Base-by-base conservation (phyloP, 2,113 vertebrate species). In the Cochlearius cochlearius region DNA sequence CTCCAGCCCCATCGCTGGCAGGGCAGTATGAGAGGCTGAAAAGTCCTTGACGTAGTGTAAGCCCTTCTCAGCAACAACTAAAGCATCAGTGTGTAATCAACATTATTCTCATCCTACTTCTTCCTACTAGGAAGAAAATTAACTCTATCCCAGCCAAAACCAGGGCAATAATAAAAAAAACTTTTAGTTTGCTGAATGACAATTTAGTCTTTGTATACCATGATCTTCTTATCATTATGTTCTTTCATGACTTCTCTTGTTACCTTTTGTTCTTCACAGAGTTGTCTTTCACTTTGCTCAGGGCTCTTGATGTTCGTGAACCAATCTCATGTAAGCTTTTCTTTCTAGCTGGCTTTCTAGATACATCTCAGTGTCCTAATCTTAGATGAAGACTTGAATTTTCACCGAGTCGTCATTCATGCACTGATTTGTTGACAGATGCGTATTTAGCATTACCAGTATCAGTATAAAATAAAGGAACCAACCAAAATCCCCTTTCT, bases 401-500 rank as follows among this genome's bases (percentile, higher is more conserved):
- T 60, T 92, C 60, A 78, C 45, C 73, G 39, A 66, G 13, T 4
- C 55, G 4, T 80, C 7, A 43, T 60, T 92, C 25, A n/a, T 75
- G 60, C 11, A 39, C 27, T 72, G 2, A 55, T 75, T 78, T 89
- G 67, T 45, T 39, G 38, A 45, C 6, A 67, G 21, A 45, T 41
- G 18, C 4, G 10, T 76, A 56, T 41, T 83, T 56, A 59, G 34
- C 6, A 55, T 79, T 63, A 78, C 1, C 15, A 10, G 1, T 63
- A 58, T 43, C 12, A 74, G 2, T 23, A 56, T 12, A 60, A 80
- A 91, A 53, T 12, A 69, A 71, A 69, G 2, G 5, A 94, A 36
- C 1, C 1, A 15, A 62, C 3, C 1, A 17, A 77, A 77, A 1
- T 1, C 2, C 8, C 5, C 8, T 77, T 77, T 63, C 22, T 62